Base-by-base conservation (phyloP, 2,888 invertebrate species). In the Papilio protenor region DNA sequence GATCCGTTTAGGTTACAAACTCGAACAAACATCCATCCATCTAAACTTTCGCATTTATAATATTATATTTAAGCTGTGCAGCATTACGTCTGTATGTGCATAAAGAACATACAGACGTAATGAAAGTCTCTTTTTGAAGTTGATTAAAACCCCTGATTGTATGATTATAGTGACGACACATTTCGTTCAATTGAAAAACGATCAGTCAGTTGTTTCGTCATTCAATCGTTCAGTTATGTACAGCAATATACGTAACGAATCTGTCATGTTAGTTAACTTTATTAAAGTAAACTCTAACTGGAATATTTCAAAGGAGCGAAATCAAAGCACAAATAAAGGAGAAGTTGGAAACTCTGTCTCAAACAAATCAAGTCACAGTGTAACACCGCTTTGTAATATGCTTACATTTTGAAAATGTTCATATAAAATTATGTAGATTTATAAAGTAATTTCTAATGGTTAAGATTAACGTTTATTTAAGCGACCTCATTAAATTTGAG, bases 371-470 rank as follows among this genome's bases (percentile, higher is more conserved):
- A 72, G 49, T 72, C 52, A 72, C 71, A 21, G 61, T 61, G 23
- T 72, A 76, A 76, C 72, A 52, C 21, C 52, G 21, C 61, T 33
- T 49, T 61, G 16, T 72, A 55, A 76, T 52, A 21, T 70, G 55
- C n/a, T 64, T 49, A 69, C 80, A 79, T 78, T 77, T 73, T 78
- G 74, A 79, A 77, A 74, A 78, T 77, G 77, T 77, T 16, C 18
- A 64, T 66, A 59, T 59, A 18, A 52, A 52, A 6, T 0, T 52
- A 40, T 40, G 40, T 40, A 40, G 5, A 8, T 40, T 40, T 40
- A 40, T 40, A 40, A 40, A 40, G 40, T 8, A 40, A 49, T 49
- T 49, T 49, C 49, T 49, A 49, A 49, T 3, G 49, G 16, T 4
- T 49, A 14, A 12, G 40, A 40, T 49, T 49, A 1, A 1, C 2